Evolutionary conservation across 2,888 invertebrate genomes (phyloP), one percentile per base, ranked within the genome.

Genomic region (Ptilodon capucinus): DNA sequence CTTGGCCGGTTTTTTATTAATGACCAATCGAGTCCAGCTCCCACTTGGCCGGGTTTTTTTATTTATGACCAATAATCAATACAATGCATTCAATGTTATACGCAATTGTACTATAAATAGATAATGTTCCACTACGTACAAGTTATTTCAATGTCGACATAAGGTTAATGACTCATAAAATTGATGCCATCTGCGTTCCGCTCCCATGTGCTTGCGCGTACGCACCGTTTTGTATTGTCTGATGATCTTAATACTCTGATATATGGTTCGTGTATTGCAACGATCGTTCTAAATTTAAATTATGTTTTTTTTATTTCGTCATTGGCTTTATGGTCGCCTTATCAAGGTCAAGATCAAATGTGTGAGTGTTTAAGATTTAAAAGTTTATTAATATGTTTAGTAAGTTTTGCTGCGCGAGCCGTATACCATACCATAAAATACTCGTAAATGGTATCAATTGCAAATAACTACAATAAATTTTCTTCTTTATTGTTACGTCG

Each of bases 141-240:
- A 54, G 60, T 62, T 57, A 60, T 62, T 74, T 72, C 72, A 75
- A 76, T 72, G 72, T 74, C 74, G 63, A 57, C 62, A 48, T 64
- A 62, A 66, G 71, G 73, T 74, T 71, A 74, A 71, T 69, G 74
- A 73, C 73, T 64, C 60, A 54, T 55, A 68, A 65, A 69, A 68
- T 67, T 53, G 50, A 57, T 48, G 59, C 54, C 67, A 71, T 71
- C 64, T 76, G 66, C 55, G 68, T 69, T 65, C 66, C 64, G 53
- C 67, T 67, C 57, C 60, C 67, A 66, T 67, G 64, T 67, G 62
- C 46, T 57, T 38, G 42, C 35, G 28, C 42, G 28, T 39, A 46
- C 36, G 41, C 48, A 53, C 46, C 52, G 59, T 56, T 58, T 57
- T 57, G 67, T 70, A 67, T 68, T 58, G 54, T 61, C 48, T 63